Evolutionary conservation across 2,113 vertebrate genomes (phyloP).

Genomic region (Ictalurus furcatus): DNA sequence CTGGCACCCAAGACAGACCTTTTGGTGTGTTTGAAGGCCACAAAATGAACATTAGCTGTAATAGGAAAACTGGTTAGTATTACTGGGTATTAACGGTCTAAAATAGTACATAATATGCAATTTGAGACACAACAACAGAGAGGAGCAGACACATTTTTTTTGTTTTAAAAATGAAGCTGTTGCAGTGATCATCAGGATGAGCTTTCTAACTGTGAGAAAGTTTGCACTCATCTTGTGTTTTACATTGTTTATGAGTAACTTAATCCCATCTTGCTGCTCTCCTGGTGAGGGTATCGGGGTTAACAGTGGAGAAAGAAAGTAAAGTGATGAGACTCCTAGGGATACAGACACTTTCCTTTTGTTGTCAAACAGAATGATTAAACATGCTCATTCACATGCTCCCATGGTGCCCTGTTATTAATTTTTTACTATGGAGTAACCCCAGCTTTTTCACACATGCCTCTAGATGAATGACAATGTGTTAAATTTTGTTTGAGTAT

Average conservation of each 20-base stretch:
- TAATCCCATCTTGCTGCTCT: conserved; percentile 39
- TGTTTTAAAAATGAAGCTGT: neutral
- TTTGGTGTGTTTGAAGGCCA: no score
- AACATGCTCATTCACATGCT: conserved; percentile 75
- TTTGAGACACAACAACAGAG: no score
- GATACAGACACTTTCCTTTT: conserved; percentile 71
- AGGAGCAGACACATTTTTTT: neutral
- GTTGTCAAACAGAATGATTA: conserved; percentile 82
- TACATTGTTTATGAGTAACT: conserved; percentile 34
- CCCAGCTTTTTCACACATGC: conserved; percentile 54
- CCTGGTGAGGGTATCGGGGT: conserved; percentile 35
- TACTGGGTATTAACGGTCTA: no score
- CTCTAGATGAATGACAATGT: conserved; percentile 74
- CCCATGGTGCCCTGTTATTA: conserved; percentile 72
- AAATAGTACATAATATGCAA: no score
- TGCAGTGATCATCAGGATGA: neutral
- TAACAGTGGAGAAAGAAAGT: conserved; percentile 39
- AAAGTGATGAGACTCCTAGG: conserved; percentile 59
- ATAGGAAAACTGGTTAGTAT: no score
- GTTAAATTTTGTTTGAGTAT: conserved; percentile 79
- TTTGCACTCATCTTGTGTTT: conserved; percentile 14
- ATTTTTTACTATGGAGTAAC: conserved; percentile 75
- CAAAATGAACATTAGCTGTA: no score
- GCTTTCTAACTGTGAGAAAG: conserved; percentile 21
- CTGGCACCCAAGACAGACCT: no score